Evolutionary conservation across 2,888 invertebrate species (phyloP), one percentile per base, ranked within the genome.

Genomic region (Netelia virgata): DNA sequence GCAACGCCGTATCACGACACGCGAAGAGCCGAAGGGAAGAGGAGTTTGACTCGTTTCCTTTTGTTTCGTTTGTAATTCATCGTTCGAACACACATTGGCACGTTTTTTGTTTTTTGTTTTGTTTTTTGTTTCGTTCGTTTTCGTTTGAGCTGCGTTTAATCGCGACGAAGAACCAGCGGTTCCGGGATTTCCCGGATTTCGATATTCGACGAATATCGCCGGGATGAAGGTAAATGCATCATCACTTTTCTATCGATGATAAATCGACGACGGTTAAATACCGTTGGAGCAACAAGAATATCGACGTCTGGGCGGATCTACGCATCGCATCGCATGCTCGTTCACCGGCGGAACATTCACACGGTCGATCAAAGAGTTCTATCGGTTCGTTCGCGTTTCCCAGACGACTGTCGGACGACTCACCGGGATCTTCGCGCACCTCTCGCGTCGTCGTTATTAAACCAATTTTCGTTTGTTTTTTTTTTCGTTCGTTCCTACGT

Each of bases 61-160:
- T 18, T 1, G 57, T 59, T 11, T 14, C 43, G 6, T 10, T 66
- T 66, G 41, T 68, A 16, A 82, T 82, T 72, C 20, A 18, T 79
- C 70, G 70, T 78, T 82, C 70, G 78, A 84, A 82, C 84, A 84
- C 84, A 82, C 69, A 82, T 84, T 82, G 84, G 84, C 84, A 84
- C 84, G 66, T 78, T 82, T 57, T 81, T 18, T 20, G 9, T 43
- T 18, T 59, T 73, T 61, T 23, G 41, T 47, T 63, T 64, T 28
- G 5, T 61, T 69, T 57, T 41, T 18, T 3, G 57, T 59, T 11
- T 14, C 43, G 6, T 10, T 66, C 84, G 66, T 78, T 82, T 57
- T 81, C 28, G 28, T 18, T 80, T 80, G 80, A 84, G 76, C 84
- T 20, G 20, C 57, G 59, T 63, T 73, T 63, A 57, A 84, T 73